A percentile compares a stretch with the other conserved stretches of the same genome.
phyloP scores from a whole-genome alignment of 1,140 invertebrate species.

The Tetramorium alpestre region DNA sequence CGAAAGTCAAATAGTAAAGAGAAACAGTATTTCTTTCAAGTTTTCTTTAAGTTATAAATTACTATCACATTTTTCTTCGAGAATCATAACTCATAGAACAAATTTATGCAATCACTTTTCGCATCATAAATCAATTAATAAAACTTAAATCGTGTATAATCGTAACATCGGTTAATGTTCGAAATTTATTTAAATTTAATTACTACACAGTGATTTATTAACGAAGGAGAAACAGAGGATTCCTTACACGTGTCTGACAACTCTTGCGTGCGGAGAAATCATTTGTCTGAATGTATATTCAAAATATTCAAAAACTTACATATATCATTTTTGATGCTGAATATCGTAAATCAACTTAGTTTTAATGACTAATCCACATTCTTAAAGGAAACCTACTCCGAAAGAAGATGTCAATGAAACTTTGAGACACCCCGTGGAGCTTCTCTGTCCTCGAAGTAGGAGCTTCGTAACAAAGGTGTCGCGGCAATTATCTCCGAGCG shows the following conservation, averaged over 20 bases:
- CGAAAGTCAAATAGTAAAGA: not conserved
- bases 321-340: not conserved
- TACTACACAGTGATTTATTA: not conserved
- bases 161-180: not conserved
- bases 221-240: not conserved
- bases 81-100: not conserved
- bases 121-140: not conserved
- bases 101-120: not conserved
- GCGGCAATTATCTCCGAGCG: constrained; percentile 76
- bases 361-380: constrained; percentile 13
- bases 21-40: not conserved
- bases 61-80: not conserved
- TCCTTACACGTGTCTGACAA: not conserved
- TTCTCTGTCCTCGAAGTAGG: constrained; percentile 39
- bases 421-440: constrained; percentile 49
- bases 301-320: not conserved
- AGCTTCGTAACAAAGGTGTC: constrained; percentile 74
- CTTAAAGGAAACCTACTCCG: not conserved
- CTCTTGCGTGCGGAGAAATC: constrained; percentile 16
- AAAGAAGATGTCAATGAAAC: constrained; percentile 14
- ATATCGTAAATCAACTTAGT: not conserved
- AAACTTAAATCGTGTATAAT: not conserved
- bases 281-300: constrained; percentile 19
- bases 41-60: not conserved
- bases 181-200: not conserved